Base-by-base conservation (phyloP, 2,888 invertebrate genomes). In the Patella pellucida region DNA sequence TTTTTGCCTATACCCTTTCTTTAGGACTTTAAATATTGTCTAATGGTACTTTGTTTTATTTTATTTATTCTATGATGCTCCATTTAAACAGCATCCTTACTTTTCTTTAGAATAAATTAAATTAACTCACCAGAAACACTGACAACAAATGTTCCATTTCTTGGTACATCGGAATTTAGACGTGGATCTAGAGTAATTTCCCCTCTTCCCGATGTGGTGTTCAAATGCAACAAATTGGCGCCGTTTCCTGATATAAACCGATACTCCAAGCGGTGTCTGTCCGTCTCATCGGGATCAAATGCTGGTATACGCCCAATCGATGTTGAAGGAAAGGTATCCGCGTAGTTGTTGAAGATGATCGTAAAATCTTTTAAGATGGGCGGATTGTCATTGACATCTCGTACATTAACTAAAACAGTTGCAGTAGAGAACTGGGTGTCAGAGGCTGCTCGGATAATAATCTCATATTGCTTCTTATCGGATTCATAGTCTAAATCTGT, bases 401-500 rank as follows among this genome's bases (percentile, higher is more conserved):
- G 96, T 0, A 98, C 96, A 7, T 96, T 91, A 54, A 98, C 94
- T 88, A 96, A 96, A 0, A 98, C 95, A 84, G 95, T 94, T 1
- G 96, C 96, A 89, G 97, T 96, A 81, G 95, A 96, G 87, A 97
- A 93, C 7, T 97, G 90, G 0, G 97, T 97, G 0, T 96, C 95
- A 81, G 97, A 97, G 0, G 97, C 95, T 0, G 99, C 99, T 74
- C 97, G 92, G 5, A 99, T 94, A 31, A 96, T 93, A 3, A 98
- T 92, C 89, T 96, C 95, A 89, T 96, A 99, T 78, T 94, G 94
- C 90, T 98, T 98, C 79, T 96, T 94, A 0, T 95, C 93, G n/a
- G 96, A 96, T 90, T 99, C 99, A 90, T 97, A 99, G 92, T 99
- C 99, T 56, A 99, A 91, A 87, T 98, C 97, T 0, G 95, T 95